Percentiles rank a stretch among this genome's conserved stretches.
Evolutionary conservation across 2,113 vertebrate genomes (phyloP).

Genomic region (Phylloscopus whistleri): DNA sequence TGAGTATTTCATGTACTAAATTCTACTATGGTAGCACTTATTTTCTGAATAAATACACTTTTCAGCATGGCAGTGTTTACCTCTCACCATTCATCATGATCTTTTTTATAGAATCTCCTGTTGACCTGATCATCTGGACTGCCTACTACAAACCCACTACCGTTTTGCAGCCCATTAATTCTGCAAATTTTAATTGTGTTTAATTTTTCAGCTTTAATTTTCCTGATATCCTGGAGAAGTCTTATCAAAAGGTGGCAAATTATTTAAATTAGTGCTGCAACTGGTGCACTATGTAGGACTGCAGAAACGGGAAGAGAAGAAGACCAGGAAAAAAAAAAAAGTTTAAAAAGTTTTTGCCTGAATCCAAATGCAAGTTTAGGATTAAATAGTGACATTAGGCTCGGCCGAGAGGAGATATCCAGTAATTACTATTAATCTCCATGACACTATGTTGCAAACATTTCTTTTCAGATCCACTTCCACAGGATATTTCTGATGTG

Average conservation of each 20-base stretch:
- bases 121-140: slow-evolving; percentile 82
- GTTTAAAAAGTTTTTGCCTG: background rate
- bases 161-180: slow-evolving; percentile 84
- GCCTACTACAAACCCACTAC: slow-evolving; percentile 74
- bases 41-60: slow-evolving; percentile 69
- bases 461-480: background rate
- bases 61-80: slow-evolving; percentile 64
- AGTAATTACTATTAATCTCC: background rate
- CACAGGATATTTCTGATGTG: background rate
- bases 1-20: background rate
- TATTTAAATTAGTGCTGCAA: slow-evolving; percentile 29
- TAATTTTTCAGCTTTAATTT: slow-evolving; percentile 83
- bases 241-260: slow-evolving; percentile 31
- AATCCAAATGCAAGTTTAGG: background rate
- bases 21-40: slow-evolving; percentile 21
- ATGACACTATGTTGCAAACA: background rate
- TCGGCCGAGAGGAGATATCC: background rate
- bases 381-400: background rate
- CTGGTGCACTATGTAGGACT: background rate
- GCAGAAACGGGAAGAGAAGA: background rate
- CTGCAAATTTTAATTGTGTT: slow-evolving; percentile 83
- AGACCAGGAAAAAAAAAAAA: background rate
- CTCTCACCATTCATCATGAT: slow-evolving; percentile 82
- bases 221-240: slow-evolving; percentile 42
- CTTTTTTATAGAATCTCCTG: slow-evolving; percentile 78